These are phyloP conservation scores for Platyscapa corneri DNA, from an alignment of 1,140 invertebrate species.

Conservation along the genomic window DNA sequence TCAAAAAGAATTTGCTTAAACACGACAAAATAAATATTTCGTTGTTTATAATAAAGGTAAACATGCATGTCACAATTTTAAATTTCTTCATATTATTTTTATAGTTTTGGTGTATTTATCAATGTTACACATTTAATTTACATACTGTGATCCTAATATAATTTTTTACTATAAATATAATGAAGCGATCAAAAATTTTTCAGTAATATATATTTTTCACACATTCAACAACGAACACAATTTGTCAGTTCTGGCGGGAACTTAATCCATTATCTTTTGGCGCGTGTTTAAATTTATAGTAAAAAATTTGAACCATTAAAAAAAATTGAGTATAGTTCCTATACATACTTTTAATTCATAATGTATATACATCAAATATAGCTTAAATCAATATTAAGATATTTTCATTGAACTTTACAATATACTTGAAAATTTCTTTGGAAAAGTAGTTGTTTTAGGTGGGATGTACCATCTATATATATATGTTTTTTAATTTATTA, in stretches of 20 bases:
- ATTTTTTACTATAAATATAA: background rate
- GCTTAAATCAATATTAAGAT: too few relatives aligned
- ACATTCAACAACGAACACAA: background rate
- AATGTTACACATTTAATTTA: background rate
- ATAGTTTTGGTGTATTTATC: background rate
- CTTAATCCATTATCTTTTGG: conserved; percentile 32
- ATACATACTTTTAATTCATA: background rate
- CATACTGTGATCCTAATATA: conserved; percentile 10
- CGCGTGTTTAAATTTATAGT: conserved; percentile 24
- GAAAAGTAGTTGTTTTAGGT: too few relatives aligned
- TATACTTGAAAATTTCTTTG: too few relatives aligned
- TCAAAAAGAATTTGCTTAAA: background rate
- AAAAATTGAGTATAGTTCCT: background rate
- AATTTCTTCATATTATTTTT: background rate
- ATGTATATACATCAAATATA: background rate
- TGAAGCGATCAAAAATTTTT: background rate
- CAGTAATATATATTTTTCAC: conserved; percentile 1
- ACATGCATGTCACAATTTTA: background rate
- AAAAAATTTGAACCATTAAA: background rate
- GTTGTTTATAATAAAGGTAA: too few relatives aligned
- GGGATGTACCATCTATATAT: too few relatives aligned
- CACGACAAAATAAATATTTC: too few relatives aligned
- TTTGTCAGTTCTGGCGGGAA: conserved; percentile 47
- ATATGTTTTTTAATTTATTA: too few relatives aligned
- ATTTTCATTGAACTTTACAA: too few relatives aligned